phyloP scores from a whole-genome alignment of 1,140 invertebrate genomes.

The Sogatella furcifera region DNA sequence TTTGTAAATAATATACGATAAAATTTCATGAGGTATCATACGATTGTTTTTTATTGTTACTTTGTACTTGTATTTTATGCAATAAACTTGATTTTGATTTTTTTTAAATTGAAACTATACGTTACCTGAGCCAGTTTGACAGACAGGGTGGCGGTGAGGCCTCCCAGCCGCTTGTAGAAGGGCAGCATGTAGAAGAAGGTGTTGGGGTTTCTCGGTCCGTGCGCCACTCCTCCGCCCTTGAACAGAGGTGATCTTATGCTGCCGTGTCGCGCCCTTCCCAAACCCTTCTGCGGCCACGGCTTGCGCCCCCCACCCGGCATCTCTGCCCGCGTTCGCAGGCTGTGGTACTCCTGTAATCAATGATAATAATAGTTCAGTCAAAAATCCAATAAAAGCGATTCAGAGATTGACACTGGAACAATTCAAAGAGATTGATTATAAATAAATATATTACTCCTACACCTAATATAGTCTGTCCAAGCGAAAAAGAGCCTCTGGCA shows the following conservation, averaged over 20 bases:
- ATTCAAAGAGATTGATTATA: too few relatives aligned
- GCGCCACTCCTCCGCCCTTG: conserved; percentile 58
- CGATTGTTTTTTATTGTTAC: too few relatives aligned
- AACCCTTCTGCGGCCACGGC: conserved; percentile 93
- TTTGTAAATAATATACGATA: too few relatives aligned
- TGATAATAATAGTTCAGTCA: not conserved
- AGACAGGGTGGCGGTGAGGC: conserved; percentile 72
- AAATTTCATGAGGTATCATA: too few relatives aligned
- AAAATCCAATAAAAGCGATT: too few relatives aligned
- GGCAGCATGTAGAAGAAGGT: conserved; percentile 90
- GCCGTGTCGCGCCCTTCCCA: conserved; percentile 79
- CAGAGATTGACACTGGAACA: too few relatives aligned
- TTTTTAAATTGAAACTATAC: too few relatives aligned
- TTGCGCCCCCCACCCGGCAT: conserved; percentile 77
- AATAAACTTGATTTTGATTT: too few relatives aligned
- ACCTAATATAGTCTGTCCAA: too few relatives aligned
- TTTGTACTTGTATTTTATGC: too few relatives aligned
- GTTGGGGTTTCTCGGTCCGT: conserved; percentile 81
- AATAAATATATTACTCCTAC: too few relatives aligned
- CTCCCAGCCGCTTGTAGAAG: conserved; percentile 57
- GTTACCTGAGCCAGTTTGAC: conserved; percentile 82
- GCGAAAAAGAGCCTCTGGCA: too few relatives aligned
- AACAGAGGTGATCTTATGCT: conserved; percentile 82
- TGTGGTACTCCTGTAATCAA: conserved; percentile 47
- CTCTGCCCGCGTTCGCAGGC: conserved; percentile 68